phyloP scores from a whole-genome alignment of 2,888 invertebrate genomes.

The Drosophila colorata region DNA sequence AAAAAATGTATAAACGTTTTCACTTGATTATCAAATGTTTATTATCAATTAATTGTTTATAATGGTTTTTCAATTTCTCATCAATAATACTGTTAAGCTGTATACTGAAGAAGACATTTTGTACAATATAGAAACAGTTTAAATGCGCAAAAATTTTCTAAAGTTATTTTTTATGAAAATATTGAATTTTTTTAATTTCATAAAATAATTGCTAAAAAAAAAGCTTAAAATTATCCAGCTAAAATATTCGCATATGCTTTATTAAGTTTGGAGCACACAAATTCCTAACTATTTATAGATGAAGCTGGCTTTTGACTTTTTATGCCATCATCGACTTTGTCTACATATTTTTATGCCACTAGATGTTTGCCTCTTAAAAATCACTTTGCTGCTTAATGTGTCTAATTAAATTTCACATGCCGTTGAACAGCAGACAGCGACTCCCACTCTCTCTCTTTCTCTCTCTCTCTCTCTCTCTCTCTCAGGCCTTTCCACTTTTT shows the following conservation, averaged over 20 bases:
- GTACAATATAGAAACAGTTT: no score
- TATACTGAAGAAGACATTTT: no score
- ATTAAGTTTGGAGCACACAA: neutral
- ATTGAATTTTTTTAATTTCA: neutral
- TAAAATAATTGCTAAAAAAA: neutral
- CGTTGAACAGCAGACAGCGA: slow-evolving; percentile 55
- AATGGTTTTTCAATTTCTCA: neutral
- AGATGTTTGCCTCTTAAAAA: slow-evolving; percentile 35
- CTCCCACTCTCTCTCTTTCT: neutral
- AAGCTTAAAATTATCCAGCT: neutral
- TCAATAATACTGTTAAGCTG: no score
- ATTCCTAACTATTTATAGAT: slow-evolving; percentile 29
- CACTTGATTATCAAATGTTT: neutral
- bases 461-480: neutral
- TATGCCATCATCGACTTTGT: slow-evolving; percentile 21
- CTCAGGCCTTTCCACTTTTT: neutral
- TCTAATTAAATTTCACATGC: slow-evolving; percentile 73
- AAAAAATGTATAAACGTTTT: neutral
- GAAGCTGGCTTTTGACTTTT: slow-evolving; percentile 16
- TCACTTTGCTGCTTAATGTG: slow-evolving; percentile 47
- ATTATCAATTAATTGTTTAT: neutral
- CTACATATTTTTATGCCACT: slow-evolving; percentile 5
- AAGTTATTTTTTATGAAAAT: neutral
- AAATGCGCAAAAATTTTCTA: no score
- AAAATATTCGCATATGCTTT: neutral